Evolutionary conservation across 2,888 invertebrate species (phyloP).

Genomic region (Orchestes rusci): DNA sequence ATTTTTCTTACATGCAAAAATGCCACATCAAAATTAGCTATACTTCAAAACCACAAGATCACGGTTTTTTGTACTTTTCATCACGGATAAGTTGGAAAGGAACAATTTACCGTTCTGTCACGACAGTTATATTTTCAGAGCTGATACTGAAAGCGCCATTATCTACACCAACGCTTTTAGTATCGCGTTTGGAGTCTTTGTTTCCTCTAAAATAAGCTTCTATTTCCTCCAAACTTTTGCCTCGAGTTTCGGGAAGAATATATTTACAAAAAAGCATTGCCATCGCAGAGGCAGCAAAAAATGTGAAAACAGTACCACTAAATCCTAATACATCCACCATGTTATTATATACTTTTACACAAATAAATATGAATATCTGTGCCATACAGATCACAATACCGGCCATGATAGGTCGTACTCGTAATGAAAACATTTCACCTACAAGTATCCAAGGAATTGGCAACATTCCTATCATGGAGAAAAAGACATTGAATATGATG

Average conservation of each 20-base stretch:
- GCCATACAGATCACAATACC: constrained; percentile 64
- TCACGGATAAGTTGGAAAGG: no score
- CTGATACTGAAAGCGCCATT: constrained; percentile 31
- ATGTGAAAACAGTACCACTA: constrained; percentile 58
- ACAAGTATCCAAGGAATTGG: constrained; percentile 72
- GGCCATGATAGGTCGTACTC: constrained; percentile 61
- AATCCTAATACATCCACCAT: constrained; percentile 51
- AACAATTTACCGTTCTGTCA: constrained; percentile 11
- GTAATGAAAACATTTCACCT: constrained; percentile 63
- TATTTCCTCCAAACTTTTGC: constrained; percentile 60
- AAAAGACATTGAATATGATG: constrained; percentile 60
- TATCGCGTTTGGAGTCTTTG: constrained; percentile 32
- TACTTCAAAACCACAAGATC: no score
- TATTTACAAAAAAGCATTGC: constrained; percentile 55
- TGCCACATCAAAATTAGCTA: no score
- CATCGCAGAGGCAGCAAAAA: constrained; percentile 52
- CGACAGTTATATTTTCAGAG: constrained; percentile 16
- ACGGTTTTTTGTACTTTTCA: no score
- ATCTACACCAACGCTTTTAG: constrained; percentile 41
- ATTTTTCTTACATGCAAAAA: no score
- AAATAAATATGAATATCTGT: constrained; percentile 61
- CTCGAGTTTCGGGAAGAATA: constrained; percentile 63
- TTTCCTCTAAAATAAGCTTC: constrained; percentile 54
- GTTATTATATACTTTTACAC: constrained; percentile 64
- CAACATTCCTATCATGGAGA: constrained; percentile 67